Conservation (phyloP, 2,888 invertebrate genomes). For the Perdita meconis region DNA sequence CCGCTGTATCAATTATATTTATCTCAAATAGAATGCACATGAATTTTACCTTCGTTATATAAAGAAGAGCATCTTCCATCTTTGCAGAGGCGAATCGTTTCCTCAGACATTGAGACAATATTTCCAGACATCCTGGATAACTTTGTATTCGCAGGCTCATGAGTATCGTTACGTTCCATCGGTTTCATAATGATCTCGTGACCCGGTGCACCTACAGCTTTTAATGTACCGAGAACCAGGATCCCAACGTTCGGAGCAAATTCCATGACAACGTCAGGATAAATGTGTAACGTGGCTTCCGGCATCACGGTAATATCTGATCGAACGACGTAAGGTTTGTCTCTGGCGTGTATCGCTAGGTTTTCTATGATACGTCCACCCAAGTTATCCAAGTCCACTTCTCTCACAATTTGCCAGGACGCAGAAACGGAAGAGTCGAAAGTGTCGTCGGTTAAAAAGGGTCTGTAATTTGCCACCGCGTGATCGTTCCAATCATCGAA, state of each 20-base stretch:
- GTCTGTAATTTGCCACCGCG: slow-evolving; percentile 95
- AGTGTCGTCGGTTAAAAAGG: slow-evolving; percentile 92
- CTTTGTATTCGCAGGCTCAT: slow-evolving; percentile 7
- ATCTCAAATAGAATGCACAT: no score
- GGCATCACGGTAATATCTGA: slow-evolving; percentile 99
- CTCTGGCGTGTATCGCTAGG: slow-evolving; percentile 87
- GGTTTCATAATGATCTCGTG: slow-evolving; percentile 93
- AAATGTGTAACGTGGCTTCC: slow-evolving; percentile 92
- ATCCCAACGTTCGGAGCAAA: slow-evolving; percentile 98
- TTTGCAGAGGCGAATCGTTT: slow-evolving; percentile 92
- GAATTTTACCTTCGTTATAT: slow-evolving; percentile 84
- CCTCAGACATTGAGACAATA: slow-evolving; percentile 71
- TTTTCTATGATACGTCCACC: slow-evolving; percentile 91
- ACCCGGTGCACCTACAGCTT: slow-evolving; percentile 91
- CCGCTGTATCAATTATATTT: no score
- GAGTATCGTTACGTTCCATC: slow-evolving; percentile 57
- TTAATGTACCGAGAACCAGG: slow-evolving; percentile 94
- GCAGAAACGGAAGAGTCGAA: slow-evolving; percentile 92
- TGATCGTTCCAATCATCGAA: slow-evolving; percentile 99
- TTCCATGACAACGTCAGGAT: slow-evolving; percentile 95
- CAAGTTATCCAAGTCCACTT: slow-evolving; percentile 88
- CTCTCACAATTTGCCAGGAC: slow-evolving; percentile 86
- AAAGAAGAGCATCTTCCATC: slow-evolving; percentile 88
- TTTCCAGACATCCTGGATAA: slow-evolving; percentile 37
- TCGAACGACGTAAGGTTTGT: slow-evolving; percentile 91